Base-by-base conservation (phyloP, 2,797 vertebrate species). In the Nannoperca obscura region DNA sequence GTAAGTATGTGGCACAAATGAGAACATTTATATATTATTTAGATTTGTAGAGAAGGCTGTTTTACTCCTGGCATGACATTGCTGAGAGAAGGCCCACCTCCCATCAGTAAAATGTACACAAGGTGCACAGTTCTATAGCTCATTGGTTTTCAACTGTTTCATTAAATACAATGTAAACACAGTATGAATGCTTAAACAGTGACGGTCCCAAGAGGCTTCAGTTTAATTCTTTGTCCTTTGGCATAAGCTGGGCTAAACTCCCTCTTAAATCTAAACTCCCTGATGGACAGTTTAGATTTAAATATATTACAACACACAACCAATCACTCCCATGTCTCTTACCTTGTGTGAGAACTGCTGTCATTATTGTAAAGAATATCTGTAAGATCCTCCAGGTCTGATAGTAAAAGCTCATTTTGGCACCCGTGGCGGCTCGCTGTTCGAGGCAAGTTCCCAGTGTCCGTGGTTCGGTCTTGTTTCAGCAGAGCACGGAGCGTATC, bases 301-400 rank as follows among this genome's bases (percentile, higher is more conserved):
- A 19, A 27, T 8, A 66, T 20, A 34, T 24, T 15, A 40, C 30
- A 73, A 42, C 36, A 38, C 7, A 2, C 59, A 74, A 64, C 5
- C 42, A 47, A 19, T 64, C 15, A n/a, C 19, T 47, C 40, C 3
- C 36, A 46, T 22, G 60, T 72, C 71, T 81, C 93, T 84, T 92
- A 96, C 95, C 95, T 94, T 95, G 94, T 24, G 94, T 75, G 77
- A 89, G 61, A 76, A 90, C 82, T 52, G 90, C 79, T 66, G 86
- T 71, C 42, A 94, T 76, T 55, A 89, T 90, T 66, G 91, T 85
- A 15, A 94, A 81, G 20, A 94, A 74, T 74, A 96, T 84, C 42
- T 89, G 90, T 82, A 92, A 83, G 83, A 90, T 89, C 86, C 87
- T 86, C 93, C 93, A 92, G 82, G 73, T 90, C 68, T 78, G 86